A percentile compares a stretch with the other conserved stretches of the same genome.
These are phyloP conservation scores for Ceyx erithaca DNA, from an alignment of 2,797 vertebrate species.

Conservation along the genomic window DNA sequence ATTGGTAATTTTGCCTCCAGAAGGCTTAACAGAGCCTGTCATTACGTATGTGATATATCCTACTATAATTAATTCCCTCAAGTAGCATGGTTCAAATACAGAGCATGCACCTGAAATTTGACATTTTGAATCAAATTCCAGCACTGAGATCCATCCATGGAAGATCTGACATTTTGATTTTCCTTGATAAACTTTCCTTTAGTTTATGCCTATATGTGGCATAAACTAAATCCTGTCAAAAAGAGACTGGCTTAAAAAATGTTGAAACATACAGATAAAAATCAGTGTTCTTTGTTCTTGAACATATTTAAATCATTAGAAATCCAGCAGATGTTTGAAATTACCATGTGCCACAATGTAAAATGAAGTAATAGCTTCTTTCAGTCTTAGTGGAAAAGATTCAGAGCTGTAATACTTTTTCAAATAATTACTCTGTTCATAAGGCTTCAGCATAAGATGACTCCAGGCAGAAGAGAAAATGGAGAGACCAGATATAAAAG, in stretches of 20 bases:
- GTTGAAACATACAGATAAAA: constrained; percentile 2
- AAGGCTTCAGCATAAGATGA: neutral
- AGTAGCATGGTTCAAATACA: neutral
- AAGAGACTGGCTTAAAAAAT: neutral
- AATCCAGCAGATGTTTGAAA: constrained; percentile 30
- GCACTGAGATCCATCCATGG: neutral
- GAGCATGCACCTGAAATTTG: neutral
- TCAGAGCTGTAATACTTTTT: constrained; percentile 47
- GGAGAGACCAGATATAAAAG: neutral
- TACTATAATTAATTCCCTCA: constrained; percentile 26
- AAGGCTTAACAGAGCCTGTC: constrained; percentile 23
- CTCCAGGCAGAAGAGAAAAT: constrained; percentile 6
- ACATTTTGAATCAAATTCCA: constrained; percentile 22
- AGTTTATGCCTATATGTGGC: neutral
- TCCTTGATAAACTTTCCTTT: neutral
- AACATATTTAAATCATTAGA: constrained; percentile 12
- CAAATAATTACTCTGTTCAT: constrained; percentile 40
- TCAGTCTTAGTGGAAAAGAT: constrained; percentile 26
- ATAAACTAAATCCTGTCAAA: neutral
- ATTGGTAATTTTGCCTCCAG: neutral
- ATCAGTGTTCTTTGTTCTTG: neutral
- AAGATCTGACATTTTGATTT: neutral
- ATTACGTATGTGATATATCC: constrained; percentile 14
- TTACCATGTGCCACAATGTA: neutral
- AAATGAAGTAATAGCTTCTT: constrained; percentile 35